phyloP scores from a whole-genome alignment of 2,113 vertebrate genomes.

The Pteruthius melanotis region DNA sequence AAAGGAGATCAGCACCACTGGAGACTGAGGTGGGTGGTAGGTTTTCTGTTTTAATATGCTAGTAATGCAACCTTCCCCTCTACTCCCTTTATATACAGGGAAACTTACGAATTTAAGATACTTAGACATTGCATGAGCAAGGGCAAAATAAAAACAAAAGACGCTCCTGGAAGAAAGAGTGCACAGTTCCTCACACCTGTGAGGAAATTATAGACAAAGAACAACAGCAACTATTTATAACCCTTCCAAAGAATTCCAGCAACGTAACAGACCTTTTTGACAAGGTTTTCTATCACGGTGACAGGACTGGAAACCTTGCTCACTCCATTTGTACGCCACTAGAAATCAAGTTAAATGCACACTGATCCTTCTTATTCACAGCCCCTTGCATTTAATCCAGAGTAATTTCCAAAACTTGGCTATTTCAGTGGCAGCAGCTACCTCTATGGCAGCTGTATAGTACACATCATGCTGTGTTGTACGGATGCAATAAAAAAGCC shows the following conservation, averaged over 20 bases:
- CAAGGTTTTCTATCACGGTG: neutral
- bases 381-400: neutral
- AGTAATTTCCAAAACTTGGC: neutral
- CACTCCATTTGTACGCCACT: neutral
- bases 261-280: neutral
- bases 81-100: neutral
- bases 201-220: neutral
- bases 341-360: neutral
- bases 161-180: neutral
- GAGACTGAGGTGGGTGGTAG: neutral
- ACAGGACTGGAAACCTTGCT: neutral
- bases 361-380: neutral
- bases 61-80: neutral
- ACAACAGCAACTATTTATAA: neutral
- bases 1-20: neutral
- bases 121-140: neutral
- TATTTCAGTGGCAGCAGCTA: neutral
- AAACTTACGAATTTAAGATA: neutral
- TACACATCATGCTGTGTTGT: neutral
- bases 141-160: neutral
- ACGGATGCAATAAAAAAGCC: neutral
- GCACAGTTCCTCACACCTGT: neutral
- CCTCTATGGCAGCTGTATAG: neutral
- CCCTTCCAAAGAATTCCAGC: neutral
- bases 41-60: neutral